Base-by-base conservation (phyloP, 2,888 invertebrate genomes). In the Lypha dubia region DNA sequence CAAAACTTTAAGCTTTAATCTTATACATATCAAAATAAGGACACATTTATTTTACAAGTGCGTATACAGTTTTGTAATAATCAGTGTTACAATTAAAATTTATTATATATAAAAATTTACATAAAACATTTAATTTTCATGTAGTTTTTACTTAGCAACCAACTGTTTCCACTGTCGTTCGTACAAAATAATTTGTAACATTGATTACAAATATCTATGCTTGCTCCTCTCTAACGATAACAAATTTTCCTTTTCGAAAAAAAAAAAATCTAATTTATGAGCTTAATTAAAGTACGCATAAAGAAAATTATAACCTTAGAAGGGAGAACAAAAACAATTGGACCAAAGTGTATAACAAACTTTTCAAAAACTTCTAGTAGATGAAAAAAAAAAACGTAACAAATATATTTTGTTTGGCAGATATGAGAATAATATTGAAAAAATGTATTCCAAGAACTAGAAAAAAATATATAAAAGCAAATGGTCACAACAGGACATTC, bases 401-500 rank as follows among this genome's bases (percentile, higher is more conserved):
- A 80, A 84, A 84, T 80, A 73, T 80, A 56, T 84, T 84, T 65
- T 73, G 24, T 73, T 62, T 67, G 53, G 49, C 41, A 70, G n/a
- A 70, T 63, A 63, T 20, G 20, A 51, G 20, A 51, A 76, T 49
- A 35, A 49, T 51, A 51, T 11, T 17, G 20, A 32, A 53, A 70
- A 75, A 79, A 35, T 74, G 49, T 77, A 73, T 60, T 22, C 63
- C 15, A 63, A 65, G 46, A 24, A 67, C 60, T 22, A 67, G 44
- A 51, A 41, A 77, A n/a, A 71, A 60, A 80, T 60, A 46, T 67
- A 79, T 67, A 56, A 71, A 80, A 71, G 28, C 67, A 84, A 84
- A 80, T 84, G 80, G 75, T 80, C 84, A 62, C 84, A 84, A 80
- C 75, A 84, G 80, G 84, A 84, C 80, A 84, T 80, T 84, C 71